Base-by-base conservation (phyloP, 2,797 vertebrate genomes). In the Myotis vivesi region DNA sequence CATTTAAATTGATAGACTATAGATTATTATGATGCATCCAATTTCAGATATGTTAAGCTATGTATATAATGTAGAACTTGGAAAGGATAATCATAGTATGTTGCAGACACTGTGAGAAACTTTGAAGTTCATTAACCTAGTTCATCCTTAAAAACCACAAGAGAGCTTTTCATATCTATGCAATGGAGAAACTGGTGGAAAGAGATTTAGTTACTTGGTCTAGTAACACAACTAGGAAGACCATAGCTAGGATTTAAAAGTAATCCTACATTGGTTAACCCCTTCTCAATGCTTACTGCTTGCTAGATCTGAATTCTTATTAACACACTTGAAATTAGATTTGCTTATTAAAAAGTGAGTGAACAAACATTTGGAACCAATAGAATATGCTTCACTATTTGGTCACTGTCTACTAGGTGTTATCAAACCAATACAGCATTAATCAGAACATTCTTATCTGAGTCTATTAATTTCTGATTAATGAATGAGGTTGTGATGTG, bases 381-480 rank as follows among this genome's bases (percentile, higher is more conserved):
- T 0, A 84, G 16, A 80, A 44, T 59, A 57, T 46, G 44, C 33
- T 73, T 68, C 25, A 92, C 6, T 64, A 46, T 57, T 77, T 44
- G 25, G 20, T 41, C 46, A 86, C 38, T 93, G 25, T 79, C 22
- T 82, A 91, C 38, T 64, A 59, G 33, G 25, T 71, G 75, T 69
- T 89, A 86, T 88, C 73, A 91, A 91, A 87, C 33, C 71, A 81
- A 86, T 75, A 36, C 4, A 53, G 13, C 8, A 75, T 64, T 68
- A 73, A 89, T 51, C 28, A 93, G 38, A 87, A 83, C 11, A 66
- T 53, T 90, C 36, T 66, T 23, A 77, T 38, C 44, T 82, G 57
- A 92, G 38, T 69, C 66, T 57, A 83, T 44, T 94, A 86, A 90
- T 49, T 88, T 92, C 5, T 55, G 28, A 87, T 64, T 69, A 88